Evolutionary conservation across 2,888 invertebrate species (phyloP).

Genomic region (Proisotoma minuta): DNA sequence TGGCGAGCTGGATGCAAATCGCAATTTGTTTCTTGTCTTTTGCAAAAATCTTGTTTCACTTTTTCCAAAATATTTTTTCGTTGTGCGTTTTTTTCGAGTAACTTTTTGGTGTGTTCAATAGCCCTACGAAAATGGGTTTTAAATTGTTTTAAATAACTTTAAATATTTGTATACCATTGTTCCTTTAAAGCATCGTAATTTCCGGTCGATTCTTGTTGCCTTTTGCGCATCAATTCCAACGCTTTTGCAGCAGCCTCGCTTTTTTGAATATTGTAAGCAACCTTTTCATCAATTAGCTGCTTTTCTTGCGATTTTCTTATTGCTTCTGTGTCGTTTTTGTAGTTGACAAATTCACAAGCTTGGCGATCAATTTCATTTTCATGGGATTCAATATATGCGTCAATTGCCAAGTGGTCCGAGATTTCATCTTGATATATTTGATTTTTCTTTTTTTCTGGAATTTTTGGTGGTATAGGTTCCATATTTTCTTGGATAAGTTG

Average conservation of each 20-base stretch:
- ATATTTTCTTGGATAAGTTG: slow-evolving; percentile 23
- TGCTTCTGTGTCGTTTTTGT: slow-evolving; percentile 29
- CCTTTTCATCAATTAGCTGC: slow-evolving; percentile 42
- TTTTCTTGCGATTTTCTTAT: slow-evolving; percentile 41
- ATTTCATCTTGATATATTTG: slow-evolving; percentile 27
- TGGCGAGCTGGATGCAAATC: slow-evolving; percentile 19
- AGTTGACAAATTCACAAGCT: slow-evolving; percentile 40
- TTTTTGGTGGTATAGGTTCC: slow-evolving; percentile 19
- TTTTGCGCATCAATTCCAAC: slow-evolving; percentile 18
- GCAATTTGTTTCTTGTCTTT: not conserved
- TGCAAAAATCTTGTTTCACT: not conserved
- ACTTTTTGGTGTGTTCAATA: slow-evolving; percentile 25
- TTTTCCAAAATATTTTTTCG: slow-evolving; percentile 18
- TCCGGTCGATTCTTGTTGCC: slow-evolving; percentile 17
- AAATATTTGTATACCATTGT: slow-evolving; percentile 40
- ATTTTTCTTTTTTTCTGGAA: slow-evolving; percentile 9
- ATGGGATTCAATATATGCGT: slow-evolving; percentile 38
- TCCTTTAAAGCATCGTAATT: slow-evolving; percentile 36
- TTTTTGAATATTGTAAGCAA: slow-evolving; percentile 29
- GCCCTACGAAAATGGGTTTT: slow-evolving; percentile 5
- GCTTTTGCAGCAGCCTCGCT: slow-evolving; percentile 34
- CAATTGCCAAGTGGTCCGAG: slow-evolving; percentile 32
- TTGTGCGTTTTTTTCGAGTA: slow-evolving; percentile 17
- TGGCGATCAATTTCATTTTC: slow-evolving; percentile 45
- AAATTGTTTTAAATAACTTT: not conserved